A percentile compares a stretch with the other conserved stretches of the same genome.
Evolutionary conservation across 2,797 vertebrate species (phyloP).

Genomic region (Pseudomugil gertrudae): DNA sequence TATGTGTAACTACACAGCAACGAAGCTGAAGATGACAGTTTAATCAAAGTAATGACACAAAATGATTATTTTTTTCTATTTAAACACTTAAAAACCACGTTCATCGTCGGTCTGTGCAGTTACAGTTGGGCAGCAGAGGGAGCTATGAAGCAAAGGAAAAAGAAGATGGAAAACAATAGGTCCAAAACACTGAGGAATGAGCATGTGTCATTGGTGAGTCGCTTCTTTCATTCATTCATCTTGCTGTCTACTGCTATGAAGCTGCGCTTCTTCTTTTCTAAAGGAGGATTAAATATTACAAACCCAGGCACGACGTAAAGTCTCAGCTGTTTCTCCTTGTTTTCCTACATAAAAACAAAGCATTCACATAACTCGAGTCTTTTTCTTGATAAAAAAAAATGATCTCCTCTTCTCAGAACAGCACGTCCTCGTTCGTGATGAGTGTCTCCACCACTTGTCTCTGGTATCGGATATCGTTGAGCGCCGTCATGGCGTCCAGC

Average conservation of each 20-base stretch:
- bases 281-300: conserved; percentile 20
- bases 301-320: background rate
- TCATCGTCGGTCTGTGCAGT: conserved; percentile 12
- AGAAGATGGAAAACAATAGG: conserved; percentile 50
- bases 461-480: conserved; percentile 98
- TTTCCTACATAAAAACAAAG: background rate
- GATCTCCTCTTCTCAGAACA: conserved; percentile 85
- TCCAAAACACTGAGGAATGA: conserved; percentile 59
- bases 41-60: background rate
- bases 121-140: conserved; percentile 21
- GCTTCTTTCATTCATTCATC: conserved; percentile 42
- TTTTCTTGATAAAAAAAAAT: background rate
- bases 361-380: background rate
- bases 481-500: conserved; percentile 94
- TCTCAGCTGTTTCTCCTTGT: conserved; percentile 17
- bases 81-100: background rate
- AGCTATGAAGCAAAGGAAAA: conserved; percentile 19
- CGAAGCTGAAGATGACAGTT: conserved; percentile 2
- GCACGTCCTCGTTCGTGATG: conserved; percentile 97
- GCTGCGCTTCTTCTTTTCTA: conserved; percentile 28
- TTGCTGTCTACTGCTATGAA: conserved; percentile 43
- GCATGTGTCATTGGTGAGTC: conserved; percentile 3
- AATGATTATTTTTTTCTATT: background rate
- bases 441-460: conserved; percentile 98
- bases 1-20: conserved; percentile 19